Evolutionary conservation across 2,797 vertebrate genomes (phyloP), one percentile per base, ranked within the genome.

Genomic region (Acanthurus leucopareius): DNA sequence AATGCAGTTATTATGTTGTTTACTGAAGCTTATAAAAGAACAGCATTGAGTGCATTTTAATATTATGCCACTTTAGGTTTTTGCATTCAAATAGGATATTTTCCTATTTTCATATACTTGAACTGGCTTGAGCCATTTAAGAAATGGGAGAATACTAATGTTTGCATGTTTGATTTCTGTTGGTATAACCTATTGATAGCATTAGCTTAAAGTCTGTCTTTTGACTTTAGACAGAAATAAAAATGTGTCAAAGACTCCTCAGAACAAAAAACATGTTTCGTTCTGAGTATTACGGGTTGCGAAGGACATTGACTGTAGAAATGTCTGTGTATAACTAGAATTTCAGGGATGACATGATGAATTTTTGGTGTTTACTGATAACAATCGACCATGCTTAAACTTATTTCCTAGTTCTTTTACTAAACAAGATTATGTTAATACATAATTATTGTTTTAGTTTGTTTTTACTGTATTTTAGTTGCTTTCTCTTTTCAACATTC

Each of bases 81-180:
- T 65, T 82, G 59, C 47, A 60, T 73, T 79, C 5, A 62, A 78
- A 62, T 73, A 82, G 77, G 84, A 80, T 70, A 54, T 66, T 47
- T 83, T 86, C 77, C 73, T 80, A 52, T 75, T 81, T 66, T 79
- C 51, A 58, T 57, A 40, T 73, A 87, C 85, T 88, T 85, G 79
- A 88, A 83, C 15, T 69, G 22, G 17, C 57, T 70, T 44, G 15
- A 72, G 40, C 20, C 32, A 6, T 35, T 35, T 47, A 61, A 61
- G 19, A 60, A 45, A 69, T 44, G 11, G 32, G 49, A 25, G 53
- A 62, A 68, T 45, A 45, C 52, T 35, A n/a, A 32, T 15, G 9
- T 42, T 57, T 20, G 44, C 35, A 40, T 15, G 7, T 13, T n/a
- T 60, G 38, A 40, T 48, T 70, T 62, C 53, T 71, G 49, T 49